Base-by-base conservation (phyloP, 2,113 vertebrate species). In the Bagarius yarrelli region DNA sequence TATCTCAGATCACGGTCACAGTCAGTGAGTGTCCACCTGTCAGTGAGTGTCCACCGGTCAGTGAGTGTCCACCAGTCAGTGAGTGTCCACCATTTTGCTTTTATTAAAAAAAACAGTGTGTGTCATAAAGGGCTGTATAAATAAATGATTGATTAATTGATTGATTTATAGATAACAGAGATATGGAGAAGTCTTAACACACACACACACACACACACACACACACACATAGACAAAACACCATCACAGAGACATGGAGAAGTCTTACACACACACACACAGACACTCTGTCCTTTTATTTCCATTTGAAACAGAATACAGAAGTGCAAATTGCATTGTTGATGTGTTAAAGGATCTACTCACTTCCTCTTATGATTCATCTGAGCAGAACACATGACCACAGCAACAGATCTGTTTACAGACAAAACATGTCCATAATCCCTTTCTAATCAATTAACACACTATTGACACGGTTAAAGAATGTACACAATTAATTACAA, bases 301-400 rank as follows among this genome's bases (percentile, higher is more conserved):
- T 80, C 59, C 80, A 81, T 82, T 78, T 87, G 80, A 59, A 85
- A 86, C 66, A 8, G 13, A 14, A 16, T 27, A 30, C 25, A 91
- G 92, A 92, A 89, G 91, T 92, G 93, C 91, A 93, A 93, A 90
- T 90, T 88, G 87, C 85, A 85, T 84, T 90, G 88, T 92, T 92
- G 91, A 93, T 88, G 87, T 80, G 80, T 56, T 66, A 57, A 83
- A 82, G 87, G 87, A 87, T 79, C 83, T 86, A 83, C 88, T 82
- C 91, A 92, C 88, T 91, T 93, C 91, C 93, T 90, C 91, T 93
- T 92, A 87, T 90, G 88, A 70, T 86, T 83, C 86, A 83, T 87
- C 82, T 89, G 89, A 87, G 85, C 89, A 87, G 88, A 85, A 90
- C 63, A 63, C 23, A 27, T 60, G 56, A 44, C 44, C 67, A 47